Base-by-base conservation (phyloP, 2,888 invertebrate species). In the Acanthoscelides obtectus region DNA sequence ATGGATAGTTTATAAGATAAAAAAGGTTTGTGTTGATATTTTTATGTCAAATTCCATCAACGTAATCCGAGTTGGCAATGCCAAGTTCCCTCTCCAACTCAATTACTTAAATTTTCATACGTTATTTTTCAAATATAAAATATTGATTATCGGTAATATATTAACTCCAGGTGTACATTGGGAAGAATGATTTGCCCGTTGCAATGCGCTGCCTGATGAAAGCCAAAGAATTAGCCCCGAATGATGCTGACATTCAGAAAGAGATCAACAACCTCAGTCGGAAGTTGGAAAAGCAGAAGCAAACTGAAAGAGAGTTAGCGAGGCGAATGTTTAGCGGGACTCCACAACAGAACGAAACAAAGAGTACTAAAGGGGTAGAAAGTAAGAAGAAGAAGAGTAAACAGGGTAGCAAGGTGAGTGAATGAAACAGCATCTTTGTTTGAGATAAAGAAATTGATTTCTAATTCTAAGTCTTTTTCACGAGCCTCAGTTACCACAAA, bases 181-280 rank as follows among this genome's bases (percentile, higher is more conserved):
- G 88, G 2, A 91, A 91, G 85, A 91, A 91, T 0, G 91, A 94
- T 71, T 89, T 91, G 67, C 84, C 89, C 0, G 90, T 90, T 68
- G 95, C 96, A 0, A 88, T 95, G 71, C 86, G 87, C 68, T 88
- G 91, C 22, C 83, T 93, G 69, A 88, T 88, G 74, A 88, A 88
- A 80, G 93, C 92, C 0, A 86, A 89, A 22, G 88, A 88, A 71
- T 81, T 92, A 69, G 90, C 91, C 76, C 93, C 93, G 0, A 89
- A 90, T 19, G 90, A 90, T 80, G 66, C 79, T 0, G 87, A 86
- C 6, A 86, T 86, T 0, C 81, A 87, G 45, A 88, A 88, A 69
- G 88, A 89, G 80, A 81, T 90, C 21, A 70, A 71, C n/a, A 73
- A 73, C 20, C 75, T 86, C 27, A 80, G 79, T 20, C 79, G 77